Base-by-base conservation (phyloP, 2,888 invertebrate genomes). In the Brachyptera risi region DNA sequence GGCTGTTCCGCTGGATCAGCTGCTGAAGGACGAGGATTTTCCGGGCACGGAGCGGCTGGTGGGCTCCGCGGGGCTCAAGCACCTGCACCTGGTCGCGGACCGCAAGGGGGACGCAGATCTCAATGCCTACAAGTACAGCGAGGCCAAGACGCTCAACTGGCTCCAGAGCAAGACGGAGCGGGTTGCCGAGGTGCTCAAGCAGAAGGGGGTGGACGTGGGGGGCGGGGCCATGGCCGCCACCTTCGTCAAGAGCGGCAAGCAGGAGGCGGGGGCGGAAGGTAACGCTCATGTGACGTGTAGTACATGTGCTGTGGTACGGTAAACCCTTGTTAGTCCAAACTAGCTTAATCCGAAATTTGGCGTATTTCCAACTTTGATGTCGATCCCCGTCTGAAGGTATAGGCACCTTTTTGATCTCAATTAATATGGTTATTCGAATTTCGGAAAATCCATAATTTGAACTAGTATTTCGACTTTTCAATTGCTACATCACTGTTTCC, bases 51-150 rank as follows among this genome's bases (percentile, higher is more conserved):
- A 74, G 72, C 72, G 80, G 72, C 69, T 87, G 67, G 72, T 77
- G 68, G 76, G 77, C 69, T 76, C 81, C 65, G 76, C 78, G 68
- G 81, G 80, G 64, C 71, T 82, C 51, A 80, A 80, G 70, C 77
- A 80, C 70, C 75, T 90, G 56, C 80, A 80, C 59, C 73, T 78
- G 67, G 79, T 90, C 57, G 86, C 85, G 37, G 87, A 88, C 72
- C 78, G 26, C 62, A 67, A 82, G 82, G 88, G 86, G 4, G 80
- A 85, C 64, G 82, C 82, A 64, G 86, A 87, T 61, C 75, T 88
- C 64, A 85, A 81, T 71, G 91, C 90, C n/a, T 92, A 85, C 71
- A 88, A 87, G 75, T 92, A 87, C 71, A 91, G 90, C 74, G 87
- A 90, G 73, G 85, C 85, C 19, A 90, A 88, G 70, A 81, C 89